These are phyloP conservation scores for Allobates femoralis DNA, from an alignment of 2,797 vertebrate genomes.

Conservation along the genomic window DNA sequence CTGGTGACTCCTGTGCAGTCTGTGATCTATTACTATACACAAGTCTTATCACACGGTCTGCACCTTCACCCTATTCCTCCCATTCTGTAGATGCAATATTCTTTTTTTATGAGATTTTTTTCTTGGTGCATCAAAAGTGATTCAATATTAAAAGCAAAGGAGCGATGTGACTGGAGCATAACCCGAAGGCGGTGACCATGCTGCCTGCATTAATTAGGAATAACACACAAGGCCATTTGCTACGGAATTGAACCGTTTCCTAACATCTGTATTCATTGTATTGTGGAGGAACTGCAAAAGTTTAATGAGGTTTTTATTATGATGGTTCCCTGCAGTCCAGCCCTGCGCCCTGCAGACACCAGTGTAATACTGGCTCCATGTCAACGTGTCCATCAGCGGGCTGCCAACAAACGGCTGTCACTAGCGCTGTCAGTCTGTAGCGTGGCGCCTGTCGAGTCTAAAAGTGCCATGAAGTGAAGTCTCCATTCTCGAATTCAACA, in stretches of 20 bases:
- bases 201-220: too few relatives aligned
- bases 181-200: too few relatives aligned
- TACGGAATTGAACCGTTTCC: neutral
- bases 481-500: neutral
- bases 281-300: neutral
- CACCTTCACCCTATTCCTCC: too few relatives aligned
- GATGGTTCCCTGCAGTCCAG: neutral
- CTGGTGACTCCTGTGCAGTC: too few relatives aligned
- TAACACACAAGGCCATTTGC: too few relatives aligned
- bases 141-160: too few relatives aligned
- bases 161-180: too few relatives aligned
- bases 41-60: too few relatives aligned
- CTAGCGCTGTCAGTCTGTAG: neutral
- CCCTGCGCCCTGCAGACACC: neutral
- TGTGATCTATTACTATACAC: too few relatives aligned
- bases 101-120: too few relatives aligned
- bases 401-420: neutral
- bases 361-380: neutral
- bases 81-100: too few relatives aligned
- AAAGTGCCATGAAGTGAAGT: neutral
- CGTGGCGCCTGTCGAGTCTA: neutral
- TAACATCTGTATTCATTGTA: neutral
- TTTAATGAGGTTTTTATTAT: neutral
- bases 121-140: too few relatives aligned
- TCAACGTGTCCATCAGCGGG: neutral